Evolutionary conservation across 2,888 invertebrate species (phyloP).

Genomic region (Himalopsyche tibetana): DNA sequence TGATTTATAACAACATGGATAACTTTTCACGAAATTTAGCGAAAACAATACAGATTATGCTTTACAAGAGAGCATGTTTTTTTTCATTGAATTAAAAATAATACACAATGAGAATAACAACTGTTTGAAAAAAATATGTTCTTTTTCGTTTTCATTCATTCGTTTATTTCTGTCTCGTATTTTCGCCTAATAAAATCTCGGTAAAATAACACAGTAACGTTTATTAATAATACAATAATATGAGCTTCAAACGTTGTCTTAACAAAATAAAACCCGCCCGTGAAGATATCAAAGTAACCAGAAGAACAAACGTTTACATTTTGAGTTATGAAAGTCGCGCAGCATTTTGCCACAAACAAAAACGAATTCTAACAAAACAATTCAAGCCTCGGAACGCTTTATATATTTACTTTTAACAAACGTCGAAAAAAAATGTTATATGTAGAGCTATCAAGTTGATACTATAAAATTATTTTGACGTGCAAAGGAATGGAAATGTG

Average conservation of each 20-base stretch:
- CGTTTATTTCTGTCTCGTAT: background rate
- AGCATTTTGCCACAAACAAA: conserved; percentile 5
- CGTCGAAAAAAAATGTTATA: background rate
- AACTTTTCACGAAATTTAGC: no score
- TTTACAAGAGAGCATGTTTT: no score
- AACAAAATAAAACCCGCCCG: background rate
- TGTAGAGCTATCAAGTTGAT: background rate
- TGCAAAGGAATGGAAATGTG: no score
- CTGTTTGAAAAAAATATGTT: no score
- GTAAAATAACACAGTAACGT: background rate
- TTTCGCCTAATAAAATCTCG: background rate
- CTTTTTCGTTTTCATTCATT: no score
- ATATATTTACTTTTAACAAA: background rate
- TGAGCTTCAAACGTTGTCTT: background rate
- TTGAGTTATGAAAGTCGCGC: background rate
- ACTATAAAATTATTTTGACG: no score
- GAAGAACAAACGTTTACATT: background rate
- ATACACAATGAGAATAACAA: no score
- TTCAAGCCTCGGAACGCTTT: background rate
- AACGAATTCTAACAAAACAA: conserved; percentile 5
- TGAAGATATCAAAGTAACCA: background rate
- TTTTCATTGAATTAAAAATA: no score
- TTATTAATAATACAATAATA: conserved; percentile 4
- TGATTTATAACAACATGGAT: no score
- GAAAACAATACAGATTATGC: no score